These are phyloP conservation scores for Cheiracanthium punctorium DNA, from an alignment of 2,888 invertebrate genomes.

Conservation along the genomic window DNA sequence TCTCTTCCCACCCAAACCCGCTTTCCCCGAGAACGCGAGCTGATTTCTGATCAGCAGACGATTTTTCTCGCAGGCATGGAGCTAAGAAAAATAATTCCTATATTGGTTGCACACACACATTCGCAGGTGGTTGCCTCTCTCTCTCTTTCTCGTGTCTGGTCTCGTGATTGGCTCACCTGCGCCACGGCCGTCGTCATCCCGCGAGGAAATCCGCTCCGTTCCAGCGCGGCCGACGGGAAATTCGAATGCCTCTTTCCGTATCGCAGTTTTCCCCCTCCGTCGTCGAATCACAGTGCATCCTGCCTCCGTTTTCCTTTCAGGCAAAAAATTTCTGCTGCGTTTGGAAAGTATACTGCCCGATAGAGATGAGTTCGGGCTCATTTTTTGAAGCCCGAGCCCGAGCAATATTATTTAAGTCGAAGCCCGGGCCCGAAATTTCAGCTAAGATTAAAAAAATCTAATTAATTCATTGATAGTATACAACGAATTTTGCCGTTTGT, in stretches of 20 bases:
- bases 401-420: no score
- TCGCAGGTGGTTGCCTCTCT: slow-evolving; percentile 61
- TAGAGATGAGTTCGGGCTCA: no score
- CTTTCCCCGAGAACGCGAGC: slow-evolving; percentile 24
- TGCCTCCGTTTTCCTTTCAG: slow-evolving; percentile 9
- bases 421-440: no score
- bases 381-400: no score
- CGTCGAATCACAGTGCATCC: slow-evolving; percentile 40
- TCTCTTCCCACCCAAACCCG: slow-evolving; percentile 49
- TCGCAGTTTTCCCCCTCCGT: slow-evolving; percentile 38
- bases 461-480: no score
- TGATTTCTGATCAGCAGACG: slow-evolving; percentile 37
- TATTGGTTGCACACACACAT: slow-evolving; percentile 8
- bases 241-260: slow-evolving; percentile 28
- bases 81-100: no score
- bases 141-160: no score
- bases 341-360: no score
- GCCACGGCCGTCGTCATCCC: slow-evolving; percentile 50
- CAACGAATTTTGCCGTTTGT: no score
- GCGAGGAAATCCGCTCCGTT: slow-evolving; percentile 68
- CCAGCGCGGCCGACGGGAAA: slow-evolving; percentile 27
- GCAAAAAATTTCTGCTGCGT: background rate
- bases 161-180: slow-evolving; percentile 60
- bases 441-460: no score
- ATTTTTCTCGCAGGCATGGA: no score